phyloP scores from a whole-genome alignment of 2,888 invertebrate genomes.

The Eristalis pertinax region DNA sequence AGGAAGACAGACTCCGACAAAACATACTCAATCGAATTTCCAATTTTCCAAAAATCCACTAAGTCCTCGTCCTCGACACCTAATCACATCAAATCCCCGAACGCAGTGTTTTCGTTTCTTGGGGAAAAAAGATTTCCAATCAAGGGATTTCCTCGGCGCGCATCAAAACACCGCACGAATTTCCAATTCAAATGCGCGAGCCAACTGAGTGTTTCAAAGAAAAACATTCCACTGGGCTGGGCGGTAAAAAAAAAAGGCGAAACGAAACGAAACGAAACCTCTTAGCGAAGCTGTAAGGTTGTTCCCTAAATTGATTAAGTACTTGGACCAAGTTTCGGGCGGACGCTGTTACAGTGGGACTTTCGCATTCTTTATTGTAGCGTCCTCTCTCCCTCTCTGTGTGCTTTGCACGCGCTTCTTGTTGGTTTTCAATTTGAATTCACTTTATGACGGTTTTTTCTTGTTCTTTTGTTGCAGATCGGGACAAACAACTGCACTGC shows the following conservation, averaged over 20 bases:
- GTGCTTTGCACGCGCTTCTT: conserved; percentile 12
- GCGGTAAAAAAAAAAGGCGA: no score
- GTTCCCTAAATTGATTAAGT: conserved; percentile 79
- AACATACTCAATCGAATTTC: conserved; percentile 29
- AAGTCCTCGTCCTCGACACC: not conserved
- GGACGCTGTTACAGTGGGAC: not conserved
- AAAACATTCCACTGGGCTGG: not conserved
- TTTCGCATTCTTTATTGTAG: not conserved
- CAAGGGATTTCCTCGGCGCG: conserved; percentile 2
- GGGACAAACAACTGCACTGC: conserved; percentile 82
- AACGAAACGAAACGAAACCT: not conserved
- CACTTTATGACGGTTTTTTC: not conserved
- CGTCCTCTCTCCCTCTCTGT: not conserved
- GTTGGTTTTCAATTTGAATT: conserved; percentile 28
- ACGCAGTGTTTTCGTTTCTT: conserved; percentile 36
- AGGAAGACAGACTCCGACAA: not conserved
- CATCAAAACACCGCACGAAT: conserved; percentile 20
- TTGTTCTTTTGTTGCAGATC: conserved; percentile 75
- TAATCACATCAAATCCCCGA: conserved; percentile 38
- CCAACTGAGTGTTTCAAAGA: not conserved
- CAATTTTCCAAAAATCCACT: conserved; percentile 23
- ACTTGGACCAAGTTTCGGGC: conserved; percentile 76
- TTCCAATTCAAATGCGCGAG: conserved; percentile 45
- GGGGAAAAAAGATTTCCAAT: conserved; percentile 41
- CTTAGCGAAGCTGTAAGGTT: not conserved